Evolutionary conservation across 2,797 vertebrate genomes (phyloP), one percentile per base, ranked within the genome.

Genomic region (Falco naumanni): DNA sequence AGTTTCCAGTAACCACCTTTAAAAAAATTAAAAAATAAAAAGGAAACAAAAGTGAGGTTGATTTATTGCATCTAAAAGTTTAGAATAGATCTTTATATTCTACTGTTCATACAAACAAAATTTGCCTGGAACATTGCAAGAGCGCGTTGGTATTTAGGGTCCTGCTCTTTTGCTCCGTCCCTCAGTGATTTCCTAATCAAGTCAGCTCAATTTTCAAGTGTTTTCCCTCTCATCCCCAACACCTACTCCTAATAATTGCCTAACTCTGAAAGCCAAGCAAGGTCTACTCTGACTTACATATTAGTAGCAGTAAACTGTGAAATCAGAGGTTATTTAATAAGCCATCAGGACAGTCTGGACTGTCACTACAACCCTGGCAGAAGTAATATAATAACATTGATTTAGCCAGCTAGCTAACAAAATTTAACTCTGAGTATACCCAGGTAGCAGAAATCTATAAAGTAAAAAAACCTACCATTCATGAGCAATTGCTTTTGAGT

Each of bases 271-370:
- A 90, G 56, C 74, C 83, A 94, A 61, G 66, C 48, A 72, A 81
- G 91, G 69, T 45, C 72, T 84, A 43, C 19, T 66, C 91, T 90
- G 80, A 51, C 34, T 91, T 48, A 22, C 33, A 8, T 63, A 81
- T 79, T 51, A 63, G 76, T 17, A 91, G 76, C 83, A 81, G 80
- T 6, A 93, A 76, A 56, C 56, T 89, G 65, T 89, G 87, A 93
- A 95, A 93, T 54, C 89, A 88, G 76, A 90, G 61, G 76, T 80
- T 89, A 70, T 85, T 76, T 95, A 94, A 82, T 34, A 79, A 95
- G 91, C 76, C 83, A 91, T 79, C 54, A 59, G 87, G 83, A 76
- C 90, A 89, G 48, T 37, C 77, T 77, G 83, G 66, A 80, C 93
- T 80, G 59, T 81, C 95, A 56, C 85, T n/a, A 39, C 66, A 79